These are phyloP conservation scores for Sitta carolinensis DNA, from an alignment of 2,797 vertebrate species.

Conservation along the genomic window DNA sequence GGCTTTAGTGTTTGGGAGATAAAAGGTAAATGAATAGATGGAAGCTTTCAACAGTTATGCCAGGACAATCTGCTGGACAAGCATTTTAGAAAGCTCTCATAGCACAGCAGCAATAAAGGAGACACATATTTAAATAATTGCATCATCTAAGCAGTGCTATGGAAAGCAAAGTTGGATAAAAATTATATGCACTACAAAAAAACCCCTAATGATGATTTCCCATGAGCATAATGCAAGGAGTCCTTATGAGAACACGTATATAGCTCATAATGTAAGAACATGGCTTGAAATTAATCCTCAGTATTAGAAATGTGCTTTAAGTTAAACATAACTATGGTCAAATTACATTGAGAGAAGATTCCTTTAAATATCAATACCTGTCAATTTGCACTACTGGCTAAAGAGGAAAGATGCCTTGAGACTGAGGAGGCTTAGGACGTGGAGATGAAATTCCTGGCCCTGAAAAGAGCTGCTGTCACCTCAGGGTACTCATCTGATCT, in stretches of 20 bases:
- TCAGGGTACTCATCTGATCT: not conserved
- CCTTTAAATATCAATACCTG: not conserved
- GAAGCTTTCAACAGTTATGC: conserved; percentile 5
- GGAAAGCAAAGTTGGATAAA: conserved; percentile 24
- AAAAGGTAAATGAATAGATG: conserved; percentile 31
- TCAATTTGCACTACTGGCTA: not conserved
- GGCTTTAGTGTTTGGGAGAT: conserved; percentile 44
- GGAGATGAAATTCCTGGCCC: not conserved
- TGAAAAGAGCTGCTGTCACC: not conserved
- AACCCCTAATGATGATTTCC: not conserved
- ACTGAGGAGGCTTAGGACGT: not conserved
- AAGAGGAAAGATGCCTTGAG: not conserved
- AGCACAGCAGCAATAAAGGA: conserved; percentile 3
- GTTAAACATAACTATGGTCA: not conserved
- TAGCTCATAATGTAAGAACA: not conserved
- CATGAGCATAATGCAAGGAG: not conserved
- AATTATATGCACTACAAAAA: not conserved
- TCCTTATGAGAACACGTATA: not conserved
- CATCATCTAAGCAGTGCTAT: not conserved
- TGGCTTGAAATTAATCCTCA: not conserved
- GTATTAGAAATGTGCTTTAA: not conserved
- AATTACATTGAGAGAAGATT: not conserved
- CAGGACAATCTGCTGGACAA: conserved; percentile 37
- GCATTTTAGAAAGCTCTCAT: conserved; percentile 41
- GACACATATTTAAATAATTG: conserved; percentile 44